Evolutionary conservation across 23 tunicate species (phyloP).

Genomic region (Styela plicata): DNA sequence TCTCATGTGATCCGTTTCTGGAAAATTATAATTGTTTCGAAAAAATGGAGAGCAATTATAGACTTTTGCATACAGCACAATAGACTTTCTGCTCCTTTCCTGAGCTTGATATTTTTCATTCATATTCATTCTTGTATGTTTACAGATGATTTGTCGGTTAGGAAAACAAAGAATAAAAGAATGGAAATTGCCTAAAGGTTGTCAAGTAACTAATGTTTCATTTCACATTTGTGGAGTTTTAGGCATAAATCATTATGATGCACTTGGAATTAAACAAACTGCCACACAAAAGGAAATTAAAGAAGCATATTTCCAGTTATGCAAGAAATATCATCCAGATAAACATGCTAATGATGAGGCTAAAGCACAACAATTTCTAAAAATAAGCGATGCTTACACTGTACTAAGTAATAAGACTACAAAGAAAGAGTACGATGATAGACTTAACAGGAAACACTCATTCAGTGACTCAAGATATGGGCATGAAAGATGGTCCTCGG

Average conservation of each 20-base stretch:
- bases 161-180: neutral
- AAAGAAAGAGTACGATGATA: constrained; percentile 29
- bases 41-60: too few relatives aligned
- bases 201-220: neutral
- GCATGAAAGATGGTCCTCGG: constrained; percentile 19
- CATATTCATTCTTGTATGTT: too few relatives aligned
- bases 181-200: neutral
- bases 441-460: neutral
- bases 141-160: neutral
- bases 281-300: constrained; percentile 36
- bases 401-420: constrained; percentile 18
- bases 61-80: too few relatives aligned
- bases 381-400: constrained; percentile 28
- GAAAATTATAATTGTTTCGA: too few relatives aligned
- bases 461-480: neutral
- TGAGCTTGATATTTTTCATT: too few relatives aligned
- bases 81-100: too few relatives aligned
- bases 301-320: constrained; percentile 27
- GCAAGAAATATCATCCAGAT: constrained; percentile 41
- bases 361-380: constrained; percentile 21
- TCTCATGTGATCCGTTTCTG: too few relatives aligned
- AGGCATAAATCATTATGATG: constrained; percentile 11
- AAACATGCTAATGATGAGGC: constrained; percentile 8
- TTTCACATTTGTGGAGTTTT: neutral
- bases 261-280: constrained; percentile 19